Conservation (phyloP, 2,113 vertebrate genomes). For the Dryoscopus gambensis region DNA sequence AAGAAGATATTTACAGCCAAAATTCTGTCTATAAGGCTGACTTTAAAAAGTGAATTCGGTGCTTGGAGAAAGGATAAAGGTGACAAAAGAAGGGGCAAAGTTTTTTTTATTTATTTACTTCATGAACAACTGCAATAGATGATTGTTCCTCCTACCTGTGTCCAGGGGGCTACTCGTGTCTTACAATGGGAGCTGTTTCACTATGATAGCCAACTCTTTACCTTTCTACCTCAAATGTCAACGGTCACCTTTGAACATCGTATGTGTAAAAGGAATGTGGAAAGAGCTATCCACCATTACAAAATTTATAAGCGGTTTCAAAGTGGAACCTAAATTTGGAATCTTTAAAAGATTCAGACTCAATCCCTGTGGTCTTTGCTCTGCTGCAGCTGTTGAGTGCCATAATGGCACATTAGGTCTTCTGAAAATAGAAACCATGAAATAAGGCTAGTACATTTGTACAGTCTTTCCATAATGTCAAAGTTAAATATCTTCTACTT, state of each 20-base stretch:
- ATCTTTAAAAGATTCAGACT: neutral
- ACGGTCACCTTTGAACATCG: neutral
- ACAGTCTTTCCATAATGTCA: neutral
- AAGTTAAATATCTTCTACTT: neutral
- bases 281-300: neutral
- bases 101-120: neutral
- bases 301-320: neutral
- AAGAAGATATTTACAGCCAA: neutral
- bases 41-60: neutral
- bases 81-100: neutral
- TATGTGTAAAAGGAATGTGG: neutral
- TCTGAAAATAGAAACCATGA: neutral
- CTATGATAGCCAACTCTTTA: neutral
- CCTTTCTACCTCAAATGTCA: neutral
- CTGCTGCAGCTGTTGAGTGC: neutral
- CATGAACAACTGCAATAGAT: neutral
- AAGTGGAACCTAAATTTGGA: neutral
- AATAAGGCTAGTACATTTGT: neutral
- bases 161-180: fast-evolving
- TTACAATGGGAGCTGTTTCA: neutral
- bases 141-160: neutral
- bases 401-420: neutral
- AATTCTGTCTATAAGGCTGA: neutral
- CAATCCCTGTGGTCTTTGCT: neutral
- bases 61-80: neutral